phyloP scores from a whole-genome alignment of 30 jellyfish, hydroid and myxozoan genomes.

The Aurelia aurita complex sp. Pacific region DNA sequence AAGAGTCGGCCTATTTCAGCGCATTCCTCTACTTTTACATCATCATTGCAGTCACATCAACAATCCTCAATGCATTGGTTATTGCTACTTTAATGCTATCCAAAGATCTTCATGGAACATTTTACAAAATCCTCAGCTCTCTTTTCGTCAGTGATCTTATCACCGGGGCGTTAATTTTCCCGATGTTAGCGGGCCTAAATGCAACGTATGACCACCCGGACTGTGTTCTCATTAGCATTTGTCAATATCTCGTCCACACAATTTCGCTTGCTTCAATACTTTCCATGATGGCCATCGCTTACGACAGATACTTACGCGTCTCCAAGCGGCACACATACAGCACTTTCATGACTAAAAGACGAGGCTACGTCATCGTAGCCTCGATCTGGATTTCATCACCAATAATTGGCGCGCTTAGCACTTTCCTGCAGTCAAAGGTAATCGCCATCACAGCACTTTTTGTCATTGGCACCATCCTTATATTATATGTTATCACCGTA shows the following conservation, averaged over 20 bases:
- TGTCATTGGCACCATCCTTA: constrained; percentile 11
- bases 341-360: constrained; percentile 39
- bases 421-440: constrained; percentile 9
- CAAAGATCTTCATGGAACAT: constrained; percentile 51
- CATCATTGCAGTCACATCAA: constrained; percentile 25
- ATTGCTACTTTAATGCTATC: constrained; percentile 10
- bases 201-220: constrained; percentile 40
- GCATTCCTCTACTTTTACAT: constrained; percentile 20
- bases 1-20: constrained; percentile 19
- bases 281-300: constrained; percentile 62
- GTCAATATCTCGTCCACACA: constrained; percentile 39
- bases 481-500: constrained; percentile 17
- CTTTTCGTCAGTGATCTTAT: constrained; percentile 44
- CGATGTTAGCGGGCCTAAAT: constrained; percentile 42
- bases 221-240: constrained; percentile 18
- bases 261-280: constrained; percentile 42
- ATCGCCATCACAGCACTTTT: constrained; percentile 26
- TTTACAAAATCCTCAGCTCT: constrained; percentile 48
- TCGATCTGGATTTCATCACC: constrained; percentile 27
- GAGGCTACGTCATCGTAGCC: constrained; percentile 24
- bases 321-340: constrained; percentile 45
- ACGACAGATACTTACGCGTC: constrained; percentile 58
- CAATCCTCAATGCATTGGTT: constrained; percentile 18
- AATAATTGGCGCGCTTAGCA: constrained; percentile 23
- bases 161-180: constrained; percentile 42